A percentile compares a stretch with the other conserved stretches of the same genome.
These are phyloP conservation scores for Vulpes lagopus DNA, from an alignment of 2,113 vertebrate species.

Conservation along the genomic window DNA sequence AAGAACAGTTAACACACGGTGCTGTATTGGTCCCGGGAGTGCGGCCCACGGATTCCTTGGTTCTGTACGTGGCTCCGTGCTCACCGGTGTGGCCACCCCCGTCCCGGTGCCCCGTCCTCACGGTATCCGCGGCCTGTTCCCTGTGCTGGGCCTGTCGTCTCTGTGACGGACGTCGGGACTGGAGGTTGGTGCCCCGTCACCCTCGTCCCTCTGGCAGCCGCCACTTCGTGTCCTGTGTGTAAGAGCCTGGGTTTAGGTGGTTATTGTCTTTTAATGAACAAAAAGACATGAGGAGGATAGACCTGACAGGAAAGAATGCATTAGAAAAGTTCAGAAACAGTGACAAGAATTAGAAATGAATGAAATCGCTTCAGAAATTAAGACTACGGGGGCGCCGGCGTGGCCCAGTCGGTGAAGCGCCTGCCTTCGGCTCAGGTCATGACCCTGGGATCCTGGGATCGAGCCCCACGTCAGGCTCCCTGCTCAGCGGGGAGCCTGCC, in stretches of 20 bases:
- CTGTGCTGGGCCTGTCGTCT: not conserved
- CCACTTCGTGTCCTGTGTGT: not conserved
- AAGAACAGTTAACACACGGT: rapidly evolving
- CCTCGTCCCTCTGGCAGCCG: not conserved
- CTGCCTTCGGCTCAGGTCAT: too few species aligned
- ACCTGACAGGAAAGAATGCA: not conserved
- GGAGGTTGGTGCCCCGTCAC: not conserved
- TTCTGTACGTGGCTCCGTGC: not conserved
- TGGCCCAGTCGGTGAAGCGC: too few species aligned
- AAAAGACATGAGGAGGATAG: not conserved
- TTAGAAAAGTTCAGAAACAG: not conserved
- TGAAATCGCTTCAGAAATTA: not conserved
- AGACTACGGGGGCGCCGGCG: too few species aligned
- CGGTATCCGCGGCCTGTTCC: not conserved
- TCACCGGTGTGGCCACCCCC: not conserved
- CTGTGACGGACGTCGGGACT: rapidly evolving
- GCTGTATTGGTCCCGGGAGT: not conserved
- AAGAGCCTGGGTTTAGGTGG: not conserved
- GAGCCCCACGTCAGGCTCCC: too few species aligned
- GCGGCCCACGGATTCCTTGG: rapidly evolving
- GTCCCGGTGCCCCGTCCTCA: rapidly evolving
- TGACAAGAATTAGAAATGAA: not conserved
- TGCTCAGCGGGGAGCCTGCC: too few species aligned
- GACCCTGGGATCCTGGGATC: too few species aligned
- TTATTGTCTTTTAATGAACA: not conserved